Percentiles rank a stretch among this genome's conserved stretches.
Conservation (phyloP, 92 coral and sea anemone species). For the Phymanthus crucifer region DNA sequence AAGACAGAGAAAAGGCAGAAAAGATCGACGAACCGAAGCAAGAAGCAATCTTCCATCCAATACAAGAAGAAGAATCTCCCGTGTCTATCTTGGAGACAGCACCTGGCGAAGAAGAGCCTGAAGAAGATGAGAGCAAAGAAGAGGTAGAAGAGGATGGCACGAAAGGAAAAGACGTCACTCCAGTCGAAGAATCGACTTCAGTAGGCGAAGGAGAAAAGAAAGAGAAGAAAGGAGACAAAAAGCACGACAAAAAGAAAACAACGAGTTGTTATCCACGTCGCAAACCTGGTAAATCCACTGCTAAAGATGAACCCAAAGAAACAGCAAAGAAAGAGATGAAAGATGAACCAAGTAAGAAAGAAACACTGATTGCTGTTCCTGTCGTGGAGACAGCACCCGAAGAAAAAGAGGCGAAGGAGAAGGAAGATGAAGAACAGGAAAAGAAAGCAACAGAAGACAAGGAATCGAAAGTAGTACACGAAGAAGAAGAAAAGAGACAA, state of each 20-base stretch:
- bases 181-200: constrained; percentile 35
- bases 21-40: constrained; percentile 42
- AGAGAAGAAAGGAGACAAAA: constrained; percentile 23
- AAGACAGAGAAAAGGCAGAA: constrained; percentile 36
- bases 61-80: constrained; percentile 29
- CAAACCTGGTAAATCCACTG: no score
- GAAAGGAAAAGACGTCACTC: constrained; percentile 30
- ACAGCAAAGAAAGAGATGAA: constrained; percentile 19
- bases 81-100: no score
- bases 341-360: background rate
- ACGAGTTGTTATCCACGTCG: background rate
- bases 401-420: constrained; percentile 36
- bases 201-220: constrained; percentile 44
- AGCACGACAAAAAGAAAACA: constrained; percentile 38
- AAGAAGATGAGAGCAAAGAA: constrained; percentile 48
- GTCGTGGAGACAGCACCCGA: constrained; percentile 1
- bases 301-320: no score
- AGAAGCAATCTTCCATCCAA: constrained; percentile 31
- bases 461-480: constrained; percentile 11
- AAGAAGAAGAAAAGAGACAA: constrained; percentile 28
- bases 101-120: constrained; percentile 16
- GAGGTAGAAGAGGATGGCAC: constrained; percentile 42
- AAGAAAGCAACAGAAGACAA: constrained; percentile 1
- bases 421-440: constrained; percentile 18
- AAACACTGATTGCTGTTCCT: background rate